Base-by-base conservation (phyloP, 2,888 invertebrate species). In the Melitaea athalia region DNA sequence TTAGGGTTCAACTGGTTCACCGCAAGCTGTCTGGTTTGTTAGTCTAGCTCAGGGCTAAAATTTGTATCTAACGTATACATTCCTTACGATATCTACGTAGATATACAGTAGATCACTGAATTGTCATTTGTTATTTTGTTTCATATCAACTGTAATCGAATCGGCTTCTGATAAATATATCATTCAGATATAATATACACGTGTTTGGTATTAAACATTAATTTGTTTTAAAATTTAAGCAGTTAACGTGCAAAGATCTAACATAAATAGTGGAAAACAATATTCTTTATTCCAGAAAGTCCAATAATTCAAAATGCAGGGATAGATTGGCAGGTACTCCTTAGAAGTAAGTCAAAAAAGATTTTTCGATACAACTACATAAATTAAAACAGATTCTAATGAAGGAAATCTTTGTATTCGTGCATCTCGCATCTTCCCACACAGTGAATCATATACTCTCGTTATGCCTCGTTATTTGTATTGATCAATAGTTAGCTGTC, bases 21-120 rank as follows among this genome's bases (percentile, higher is more conserved):
- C 78, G 73, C 79, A 79, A 79, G 78, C 73, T 73, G 70, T 69
- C 24, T 38, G 0, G 5, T 33, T 33, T 38, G 15, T 57, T 12
- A n/a, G 38, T 57, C 38, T 4, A n/a, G 24, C 52, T 52, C 24
- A 24, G 52, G 52, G 52, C 52, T 24, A 10, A 17, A 24, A 10
- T 5, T 52, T 52, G n/a, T 15, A 52, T 52, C 17, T 52, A 49
- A 49, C 3, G 47, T n/a, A 49, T n/a, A 49, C 14, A 14, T 49
- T 49, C n/a, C n/a, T 45, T 45, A 11, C 4, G 14, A 49, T 14
- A n/a, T 38, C 5, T 38, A 38, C 3, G 5, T 8, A 6, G 24
- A 24, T 24, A 24, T 24, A 24, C 3, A 24, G 24, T 24, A 24
- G 17, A 52, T 24, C 1, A 50, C 24, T 52, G 17, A 10, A 3